Conservation (phyloP, 2,888 invertebrate genomes). For the Acanthosepion pharaonis region DNA sequence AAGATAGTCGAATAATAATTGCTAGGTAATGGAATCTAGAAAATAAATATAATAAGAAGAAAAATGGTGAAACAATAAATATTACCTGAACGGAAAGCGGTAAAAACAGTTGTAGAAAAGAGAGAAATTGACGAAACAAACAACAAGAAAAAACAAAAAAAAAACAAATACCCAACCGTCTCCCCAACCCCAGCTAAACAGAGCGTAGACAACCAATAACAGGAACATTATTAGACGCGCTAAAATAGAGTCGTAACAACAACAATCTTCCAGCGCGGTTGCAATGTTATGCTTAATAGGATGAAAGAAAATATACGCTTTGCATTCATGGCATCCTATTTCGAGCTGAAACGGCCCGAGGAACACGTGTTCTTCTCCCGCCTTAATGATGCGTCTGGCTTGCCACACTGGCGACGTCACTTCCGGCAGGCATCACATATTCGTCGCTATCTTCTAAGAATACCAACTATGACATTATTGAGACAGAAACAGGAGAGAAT, state of each 20-base stretch:
- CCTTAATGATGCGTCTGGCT: conserved; percentile 33
- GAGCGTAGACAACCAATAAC: neutral
- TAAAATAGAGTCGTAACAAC: neutral
- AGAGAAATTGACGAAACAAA: neutral
- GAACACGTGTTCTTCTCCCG: conserved; percentile 15
- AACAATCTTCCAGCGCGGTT: conserved; percentile 1
- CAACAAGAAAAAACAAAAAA: neutral
- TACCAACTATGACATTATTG: conserved; percentile 5
- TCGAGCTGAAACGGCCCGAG: conserved; percentile 24
- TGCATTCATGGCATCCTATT: conserved; percentile 1
- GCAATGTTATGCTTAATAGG: conserved; percentile 33
- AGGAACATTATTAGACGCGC: neutral
- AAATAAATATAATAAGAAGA: no score
- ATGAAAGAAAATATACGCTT: conserved; percentile 33
- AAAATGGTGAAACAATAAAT: neutral
- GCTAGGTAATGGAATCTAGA: no score
- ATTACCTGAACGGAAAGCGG: neutral
- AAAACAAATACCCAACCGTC: neutral
- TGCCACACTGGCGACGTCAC: conserved; percentile 23
- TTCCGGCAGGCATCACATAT: conserved; percentile 12
- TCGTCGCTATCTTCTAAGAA: neutral
- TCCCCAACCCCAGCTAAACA: neutral
- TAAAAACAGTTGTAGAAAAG: neutral
- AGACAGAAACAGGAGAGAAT: neutral
- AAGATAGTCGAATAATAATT: no score